Base-by-base conservation (phyloP, 2,797 vertebrate species). In the Corythornis leucogaster region DNA sequence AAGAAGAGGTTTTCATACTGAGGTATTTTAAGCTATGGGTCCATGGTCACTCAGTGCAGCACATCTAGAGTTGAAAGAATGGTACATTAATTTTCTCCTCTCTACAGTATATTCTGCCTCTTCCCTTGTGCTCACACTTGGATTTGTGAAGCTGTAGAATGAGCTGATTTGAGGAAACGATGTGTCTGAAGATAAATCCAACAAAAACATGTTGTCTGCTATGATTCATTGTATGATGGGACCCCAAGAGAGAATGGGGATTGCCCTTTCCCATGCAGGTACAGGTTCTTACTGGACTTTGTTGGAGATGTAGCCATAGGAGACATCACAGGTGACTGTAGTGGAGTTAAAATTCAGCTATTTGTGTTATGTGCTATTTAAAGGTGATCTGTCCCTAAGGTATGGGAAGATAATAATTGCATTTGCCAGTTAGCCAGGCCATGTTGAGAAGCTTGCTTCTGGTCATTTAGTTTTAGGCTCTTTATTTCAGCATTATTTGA, bases 21-120 rank as follows among this genome's bases (percentile, higher is more conserved):
- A 42, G 14, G 4, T 69, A 11, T 63, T 78, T n/a, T 28, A 69
- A 64, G 38, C 17, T 15, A 4, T 35, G 20, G 3, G 67, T 87
- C 38, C 11, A 6, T 11, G 18, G 11, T 80, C 61, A 10, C 45
- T 68, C 59, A 30, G 1, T 71, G 24, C 30, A 35, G 54, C n/a
- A 10, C 1, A 2, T 5, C 3, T 18, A 17, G 15, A 25, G 15
- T 26, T 74, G 45, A 33, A 87, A 42, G 45, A 64, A n/a, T 0
- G 2, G 8, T 59, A 3, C 6, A 0, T 5, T 70, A 2, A 4
- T 18, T 54, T 84, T 92, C 67, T 24, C 21, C n/a, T 69, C 24
- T 33, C 2, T 62, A 21, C 21, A 4, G 4, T 50, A 2, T 62
- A 7, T 59, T 89, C 46, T 84, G 28, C 14, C 25, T n/a, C 14